Base-by-base conservation (phyloP, 2,113 vertebrate genomes). In the Mungos mungo region DNA sequence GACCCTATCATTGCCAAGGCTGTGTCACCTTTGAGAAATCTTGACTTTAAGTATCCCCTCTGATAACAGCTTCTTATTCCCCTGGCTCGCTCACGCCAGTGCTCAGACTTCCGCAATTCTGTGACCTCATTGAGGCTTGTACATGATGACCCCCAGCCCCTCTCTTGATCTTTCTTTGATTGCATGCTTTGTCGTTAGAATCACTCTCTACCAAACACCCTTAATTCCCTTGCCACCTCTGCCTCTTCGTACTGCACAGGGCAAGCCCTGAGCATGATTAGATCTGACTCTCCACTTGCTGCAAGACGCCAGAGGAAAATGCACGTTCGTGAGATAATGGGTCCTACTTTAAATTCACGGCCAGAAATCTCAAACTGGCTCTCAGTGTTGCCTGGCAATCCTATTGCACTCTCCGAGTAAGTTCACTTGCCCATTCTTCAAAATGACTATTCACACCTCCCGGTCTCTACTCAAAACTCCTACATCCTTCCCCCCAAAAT, bases 401-500 rank as follows among this genome's bases (percentile, higher is more conserved):
- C 83, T 57, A 31, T 45, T 68, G 54, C 23, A 15, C 23, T 76
- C 79, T 93, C 74, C 31, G 25, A 41, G 15, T 31, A 63, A 60
- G 84, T 92, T 92, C 84, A 15, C 50, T 50, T 50, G 45, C 57
- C 76, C 94, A 0, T 60, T 92, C 94, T 88, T 92, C 35, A 3
- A 77, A 93, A 85, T 66, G n/a, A 85, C 84, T 84, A 31, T 38
- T 97, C 60, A 29, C n/a, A 88, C 69, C 50, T 97, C 92, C 84
- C 84, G 14, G 31, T 90, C 41, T 71, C 63, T 71, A 47, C 81
- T 97, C 82, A 77, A 83, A 84, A 95, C 89, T 95, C 92, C 90
- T 90, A 63, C 96, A 54, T 66, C 16, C 41, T 77, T 71, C 8
- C 7, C 47, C 52, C 14, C 3, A 5, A 33, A 38, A 88, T 76